Evolutionary conservation across 2,797 vertebrate genomes (phyloP).

Genomic region (Aphelocoma californica): DNA sequence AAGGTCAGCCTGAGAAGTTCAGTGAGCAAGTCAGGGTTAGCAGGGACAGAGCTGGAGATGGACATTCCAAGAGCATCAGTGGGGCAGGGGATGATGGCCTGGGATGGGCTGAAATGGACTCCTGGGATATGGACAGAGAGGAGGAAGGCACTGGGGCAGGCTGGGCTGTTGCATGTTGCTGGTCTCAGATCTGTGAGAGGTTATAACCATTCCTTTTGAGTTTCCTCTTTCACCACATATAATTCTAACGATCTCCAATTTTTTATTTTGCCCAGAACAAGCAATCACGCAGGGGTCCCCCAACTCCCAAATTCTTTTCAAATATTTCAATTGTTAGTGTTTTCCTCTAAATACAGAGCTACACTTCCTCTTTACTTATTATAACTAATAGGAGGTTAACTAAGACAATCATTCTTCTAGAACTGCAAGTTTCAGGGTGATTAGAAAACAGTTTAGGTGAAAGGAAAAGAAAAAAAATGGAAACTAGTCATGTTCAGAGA

Average conservation of each 20-base stretch:
- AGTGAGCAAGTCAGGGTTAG: not conserved
- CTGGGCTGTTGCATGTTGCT: fast-evolving
- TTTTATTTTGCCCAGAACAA: not conserved
- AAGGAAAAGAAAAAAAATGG: not conserved
- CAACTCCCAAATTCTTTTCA: not conserved
- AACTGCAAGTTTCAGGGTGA: not conserved
- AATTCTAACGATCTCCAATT: not conserved
- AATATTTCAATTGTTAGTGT: not conserved
- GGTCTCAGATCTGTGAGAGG: not conserved
- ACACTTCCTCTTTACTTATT: not conserved
- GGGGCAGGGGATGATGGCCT: not conserved
- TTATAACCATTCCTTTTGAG: not conserved
- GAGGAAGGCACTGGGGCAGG: not conserved
- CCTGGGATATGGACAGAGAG: not conserved
- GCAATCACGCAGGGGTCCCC: fast-evolving
- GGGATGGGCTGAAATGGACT: not conserved
- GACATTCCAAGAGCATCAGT: fast-evolving
- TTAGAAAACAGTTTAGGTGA: not conserved
- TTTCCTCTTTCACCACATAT: not conserved
- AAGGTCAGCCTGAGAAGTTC: not conserved
- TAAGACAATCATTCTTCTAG: not conserved
- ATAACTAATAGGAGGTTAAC: not conserved
- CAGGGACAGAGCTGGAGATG: not conserved
- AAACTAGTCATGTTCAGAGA: not conserved
- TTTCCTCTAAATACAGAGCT: not conserved